A percentile compares a stretch with the other conserved stretches of the same genome.
phyloP scores from a whole-genome alignment of 2,113 vertebrate genomes.

The Seriola rivoliana region DNA sequence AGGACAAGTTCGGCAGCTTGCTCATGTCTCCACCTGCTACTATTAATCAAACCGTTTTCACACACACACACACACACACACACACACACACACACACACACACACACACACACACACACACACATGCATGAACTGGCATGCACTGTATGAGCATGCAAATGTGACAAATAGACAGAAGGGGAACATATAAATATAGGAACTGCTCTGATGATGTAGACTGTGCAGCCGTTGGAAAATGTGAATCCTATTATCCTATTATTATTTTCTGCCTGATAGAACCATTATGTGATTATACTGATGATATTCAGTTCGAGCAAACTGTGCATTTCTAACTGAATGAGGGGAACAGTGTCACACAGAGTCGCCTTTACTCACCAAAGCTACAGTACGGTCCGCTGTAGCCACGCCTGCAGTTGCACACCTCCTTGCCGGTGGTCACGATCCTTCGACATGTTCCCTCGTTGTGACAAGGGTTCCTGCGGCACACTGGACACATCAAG shows the following conservation, averaged over 20 bases:
- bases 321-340: background rate
- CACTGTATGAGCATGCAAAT: background rate
- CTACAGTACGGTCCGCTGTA: constrained; percentile 87
- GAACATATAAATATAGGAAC: background rate
- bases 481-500: constrained; percentile 84
- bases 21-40: constrained; percentile 52
- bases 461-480: constrained; percentile 87
- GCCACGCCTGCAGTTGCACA: constrained; percentile 87
- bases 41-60: constrained; percentile 23
- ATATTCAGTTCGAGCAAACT: background rate
- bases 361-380: constrained; percentile 85
- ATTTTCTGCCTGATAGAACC: background rate
- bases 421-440: constrained; percentile 75
- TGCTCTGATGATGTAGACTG: background rate
- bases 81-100: too few relatives aligned
- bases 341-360: background rate
- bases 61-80: background rate
- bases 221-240: background rate
- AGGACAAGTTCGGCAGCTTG: constrained; percentile 17
- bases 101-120: too few relatives aligned
- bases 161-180: background rate
- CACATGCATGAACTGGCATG: constrained; percentile 1
- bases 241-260: background rate
- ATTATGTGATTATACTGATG: background rate
- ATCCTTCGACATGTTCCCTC: constrained; percentile 88